A percentile compares a stretch with the other conserved stretches of the same genome.
phyloP scores from a whole-genome alignment of 2,797 vertebrate genomes.

The Pseudopleuronectes americanus region DNA sequence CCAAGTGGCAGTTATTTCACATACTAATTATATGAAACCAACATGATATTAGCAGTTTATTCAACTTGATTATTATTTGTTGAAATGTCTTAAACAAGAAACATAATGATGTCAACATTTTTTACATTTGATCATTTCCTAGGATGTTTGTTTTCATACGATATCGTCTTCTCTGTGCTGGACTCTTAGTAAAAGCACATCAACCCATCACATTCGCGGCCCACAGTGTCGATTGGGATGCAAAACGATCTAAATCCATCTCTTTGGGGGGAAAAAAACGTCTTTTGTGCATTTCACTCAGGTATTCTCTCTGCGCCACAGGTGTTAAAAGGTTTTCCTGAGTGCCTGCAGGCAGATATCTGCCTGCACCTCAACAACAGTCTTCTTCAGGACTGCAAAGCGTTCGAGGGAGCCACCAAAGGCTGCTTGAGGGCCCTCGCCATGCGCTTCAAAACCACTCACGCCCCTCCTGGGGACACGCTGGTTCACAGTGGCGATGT shows the following conservation, averaged over 20 bases:
- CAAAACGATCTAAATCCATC: conserved; percentile 42
- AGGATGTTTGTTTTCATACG: conserved; percentile 23
- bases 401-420: conserved; percentile 95
- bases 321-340: conserved; percentile 99
- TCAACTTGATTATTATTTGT: too few species aligned
- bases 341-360: conserved; percentile 99
- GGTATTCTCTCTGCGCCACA: conserved; percentile 64
- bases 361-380: conserved; percentile 96
- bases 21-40: background rate
- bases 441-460: conserved; percentile 97
- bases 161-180: conserved; percentile 26
- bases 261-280: conserved; percentile 8
- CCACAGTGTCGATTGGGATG: conserved; percentile 43
- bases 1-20: conserved; percentile 29
- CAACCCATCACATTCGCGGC: conserved; percentile 52
- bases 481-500: conserved; percentile 95
- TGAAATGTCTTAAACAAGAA: too few species aligned
- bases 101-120: too few species aligned
- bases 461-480: conserved; percentile 97
- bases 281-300: conserved; percentile 41
- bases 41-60: background rate
- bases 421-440: conserved; percentile 97
- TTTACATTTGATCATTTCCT: too few species aligned
- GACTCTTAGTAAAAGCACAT: conserved; percentile 32
- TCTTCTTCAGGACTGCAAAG: conserved; percentile 95